These are phyloP conservation scores for Crambe crambe DNA, from an alignment of 37 sponge, comb jelly and placozoan genomes.

Conservation along the genomic window DNA sequence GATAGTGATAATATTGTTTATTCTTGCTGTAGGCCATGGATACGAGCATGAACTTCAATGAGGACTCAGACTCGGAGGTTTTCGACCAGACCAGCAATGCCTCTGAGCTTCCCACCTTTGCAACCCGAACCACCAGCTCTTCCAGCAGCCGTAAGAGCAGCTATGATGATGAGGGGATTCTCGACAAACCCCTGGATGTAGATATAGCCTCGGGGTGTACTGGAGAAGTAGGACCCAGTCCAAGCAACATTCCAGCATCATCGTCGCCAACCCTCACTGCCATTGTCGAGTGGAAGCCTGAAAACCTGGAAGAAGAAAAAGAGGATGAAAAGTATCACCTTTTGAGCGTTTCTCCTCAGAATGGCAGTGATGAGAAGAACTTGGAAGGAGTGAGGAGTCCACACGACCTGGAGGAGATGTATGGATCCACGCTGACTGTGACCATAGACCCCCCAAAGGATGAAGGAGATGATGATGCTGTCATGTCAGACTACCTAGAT, in stretches of 20 bases:
- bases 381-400: neutral
- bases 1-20: no score
- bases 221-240: neutral
- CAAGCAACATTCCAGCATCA: neutral
- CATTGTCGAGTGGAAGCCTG: conserved; percentile 10
- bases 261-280: neutral
- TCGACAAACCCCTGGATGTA: neutral
- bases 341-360: neutral
- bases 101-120: neutral
- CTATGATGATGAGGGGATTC: neutral
- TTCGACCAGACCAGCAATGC: conserved; percentile 2
- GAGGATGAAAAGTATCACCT: neutral
- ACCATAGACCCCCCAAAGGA: conserved; percentile 23
- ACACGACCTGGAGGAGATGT: neutral
- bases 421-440: conserved; percentile 19
- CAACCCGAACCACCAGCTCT: conserved; percentile 7
- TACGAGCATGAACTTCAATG: neutral
- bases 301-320: neutral
- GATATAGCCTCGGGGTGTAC: neutral
- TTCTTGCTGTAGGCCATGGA: conserved; percentile 9
- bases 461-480: neutral
- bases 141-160: conserved; percentile 23
- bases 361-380: neutral
- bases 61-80: conserved; percentile 28
- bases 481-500: neutral